Evolutionary conservation across 2,888 invertebrate genomes (phyloP), one percentile per base, ranked within the genome.

Genomic region (Drosophila subsilvestris): DNA sequence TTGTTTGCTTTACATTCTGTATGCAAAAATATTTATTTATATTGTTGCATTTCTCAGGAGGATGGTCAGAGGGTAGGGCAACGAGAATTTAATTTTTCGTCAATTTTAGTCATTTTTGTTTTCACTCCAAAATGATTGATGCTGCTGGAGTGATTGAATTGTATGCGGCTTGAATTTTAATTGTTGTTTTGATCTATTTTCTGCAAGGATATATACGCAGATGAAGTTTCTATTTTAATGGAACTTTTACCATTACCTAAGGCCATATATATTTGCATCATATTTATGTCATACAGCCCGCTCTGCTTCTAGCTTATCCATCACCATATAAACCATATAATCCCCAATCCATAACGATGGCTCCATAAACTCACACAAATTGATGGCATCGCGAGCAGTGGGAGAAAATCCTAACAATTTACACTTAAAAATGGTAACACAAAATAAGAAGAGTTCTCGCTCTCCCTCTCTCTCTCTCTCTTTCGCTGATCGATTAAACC

Each of bases 21-120:
- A 85, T 84, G 86, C 87, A 81, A 81, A 86, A 86, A 88, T 88
- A 88, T 88, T 88, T 88, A 84, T 85, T 86, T 86, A 80, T 86
- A 86, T 86, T 83, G 88, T 88, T 88, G 86, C 86, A 82, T 49
- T 22, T 56, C n/a, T 14, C 56, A 29, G 18, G 56, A n/a, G 22
- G 18, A 27, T 2, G 1, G 12, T 12, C 25, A 17, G 14, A 32
- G 18, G n/a, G 17, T 22, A 14, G 32, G 1, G 6, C 5, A 9
- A 9, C 9, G 27, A 5, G 32, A 44, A 49, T 48, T n/a, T 37
- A 17, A 49, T 29, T 44, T 29, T 17, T 37, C 25, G 10, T 44
- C 37, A 71, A 53, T 63, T 55, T 66, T 66, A 43, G 47, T 55
- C 49, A 49, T 66, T 66, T 49, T 49, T 66, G 66, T 66, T 66